phyloP scores from a whole-genome alignment of 1,140 invertebrate genomes.

The Caenorhabditis tropicalis region DNA sequence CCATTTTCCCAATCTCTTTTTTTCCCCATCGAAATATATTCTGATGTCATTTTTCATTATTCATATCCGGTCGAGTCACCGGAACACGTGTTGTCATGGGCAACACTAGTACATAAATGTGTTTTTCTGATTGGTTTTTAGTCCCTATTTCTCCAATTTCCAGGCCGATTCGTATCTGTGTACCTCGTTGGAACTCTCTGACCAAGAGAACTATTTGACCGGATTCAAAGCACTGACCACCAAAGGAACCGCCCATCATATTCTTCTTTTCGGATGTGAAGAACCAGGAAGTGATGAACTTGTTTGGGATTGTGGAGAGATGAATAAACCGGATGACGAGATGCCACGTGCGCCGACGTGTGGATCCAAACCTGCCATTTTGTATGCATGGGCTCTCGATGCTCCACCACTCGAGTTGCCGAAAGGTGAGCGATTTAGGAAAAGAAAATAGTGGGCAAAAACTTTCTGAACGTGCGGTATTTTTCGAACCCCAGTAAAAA shows the following conservation, averaged over 20 bases:
- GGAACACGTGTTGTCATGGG: no score
- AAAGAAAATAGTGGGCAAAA: no score
- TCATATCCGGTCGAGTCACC: no score
- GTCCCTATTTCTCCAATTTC: no score
- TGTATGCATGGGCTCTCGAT: constrained; percentile 96
- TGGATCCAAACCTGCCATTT: constrained; percentile 77
- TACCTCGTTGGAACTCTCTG: constrained; percentile 75
- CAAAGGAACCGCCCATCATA: constrained; percentile 90
- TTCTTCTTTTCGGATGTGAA: constrained; percentile 89
- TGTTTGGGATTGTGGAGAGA: constrained; percentile 93
- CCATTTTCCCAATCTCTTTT: no score
- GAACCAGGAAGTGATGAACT: constrained; percentile 81
- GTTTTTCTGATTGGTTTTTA: no score
- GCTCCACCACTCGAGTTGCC: constrained; percentile 86
- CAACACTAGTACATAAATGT: no score
- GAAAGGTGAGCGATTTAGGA: constrained; percentile 74
- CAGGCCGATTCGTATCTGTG: constrained; percentile 86
- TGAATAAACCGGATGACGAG: constrained; percentile 75
- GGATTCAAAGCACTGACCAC: constrained; percentile 91
- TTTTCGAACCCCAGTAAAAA: no score
- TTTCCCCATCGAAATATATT: no score
- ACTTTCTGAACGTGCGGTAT: no score
- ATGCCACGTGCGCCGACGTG: constrained; percentile 69
- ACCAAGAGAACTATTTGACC: constrained; percentile 76
- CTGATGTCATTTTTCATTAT: no score